A percentile compares a stretch with the other conserved stretches of the same genome.
Evolutionary conservation across 2,888 invertebrate species (phyloP).

Genomic region (Thera britannica): DNA sequence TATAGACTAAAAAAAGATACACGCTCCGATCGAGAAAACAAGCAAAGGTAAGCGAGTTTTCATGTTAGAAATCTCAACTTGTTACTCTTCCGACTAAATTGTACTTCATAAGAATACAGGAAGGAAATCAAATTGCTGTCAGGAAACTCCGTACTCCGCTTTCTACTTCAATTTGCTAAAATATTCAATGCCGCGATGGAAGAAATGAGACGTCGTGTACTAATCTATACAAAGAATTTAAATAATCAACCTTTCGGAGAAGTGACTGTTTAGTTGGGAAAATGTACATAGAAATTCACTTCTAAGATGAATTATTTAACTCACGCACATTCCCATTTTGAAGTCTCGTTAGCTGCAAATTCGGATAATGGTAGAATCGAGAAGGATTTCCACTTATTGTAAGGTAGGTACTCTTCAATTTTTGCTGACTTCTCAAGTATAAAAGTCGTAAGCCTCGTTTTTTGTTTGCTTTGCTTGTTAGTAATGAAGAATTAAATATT

Average conservation of each 20-base stretch:
- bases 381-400: not conserved
- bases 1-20: not conserved
- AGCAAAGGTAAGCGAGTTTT: slow-evolving; percentile 6
- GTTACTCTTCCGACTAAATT: not conserved
- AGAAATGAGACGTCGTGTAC: slow-evolving; percentile 1
- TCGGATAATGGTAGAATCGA: not conserved
- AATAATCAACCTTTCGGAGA: slow-evolving; percentile 3
- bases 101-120: slow-evolving; percentile 13
- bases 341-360: slow-evolving; percentile 24
- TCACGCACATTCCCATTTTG: slow-evolving; percentile 19
- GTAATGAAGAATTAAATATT: not conserved
- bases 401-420: not conserved
- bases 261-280: slow-evolving; percentile 17
- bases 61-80: slow-evolving; percentile 5
- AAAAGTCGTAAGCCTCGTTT: not conserved
- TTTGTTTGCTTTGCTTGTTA: not conserved
- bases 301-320: slow-evolving; percentile 19
- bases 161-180: slow-evolving; percentile 23
- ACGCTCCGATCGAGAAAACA: not conserved
- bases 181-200: slow-evolving; percentile 19
- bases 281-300: slow-evolving; percentile 15
- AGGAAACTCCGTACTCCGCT: slow-evolving; percentile 4
- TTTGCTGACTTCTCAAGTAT: not conserved
- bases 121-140: not conserved
- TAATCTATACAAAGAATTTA: not conserved